Evolutionary conservation across 2,113 vertebrate genomes (phyloP), one percentile per base, ranked within the genome.

Genomic region (Ochotona princeps): DNA sequence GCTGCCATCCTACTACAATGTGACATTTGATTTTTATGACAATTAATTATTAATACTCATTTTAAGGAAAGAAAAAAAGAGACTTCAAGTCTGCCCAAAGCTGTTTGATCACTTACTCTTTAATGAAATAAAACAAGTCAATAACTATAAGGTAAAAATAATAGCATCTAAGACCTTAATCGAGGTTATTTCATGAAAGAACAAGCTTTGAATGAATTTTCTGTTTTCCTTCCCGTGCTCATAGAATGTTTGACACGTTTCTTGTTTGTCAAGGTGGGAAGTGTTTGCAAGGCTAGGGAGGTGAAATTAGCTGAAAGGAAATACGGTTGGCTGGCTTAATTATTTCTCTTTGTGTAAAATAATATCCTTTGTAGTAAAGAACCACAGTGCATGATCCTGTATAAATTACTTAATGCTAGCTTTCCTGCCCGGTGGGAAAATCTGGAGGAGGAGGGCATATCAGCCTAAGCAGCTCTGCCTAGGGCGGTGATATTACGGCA

Each of bases 61-160:
- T 93, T 84, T 74, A 18, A 87, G 30, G 44, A 21, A 26, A 35
- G 9, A 72, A 18, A 25, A 20, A 70, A 44, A 44, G 38, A 60
- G n/a, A 89, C 18, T 5, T 51, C 73, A 87, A 86, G 35, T 90
- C 30, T 79, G 28, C 69, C 70, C 57, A 32, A 80, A 93, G 90
- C 47, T 35, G 57, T 92, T 70, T 87, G 75, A 91, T 92, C 67
- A 95, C 26, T 75, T 85, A 74, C 30, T 94, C 28, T 89, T 44
- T 91, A 93, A 92, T 74, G 38, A 87, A 93, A 95, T 74, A 75
- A 90, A 92, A 86, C 35, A 90, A 87, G 54, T n/a, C 57, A 92
- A 73, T 76, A 86, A 88, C 60, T 86, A 26, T 32, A 75, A 92
- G 66, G 21, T 65, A 83, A 67, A 95, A 94, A 91, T 85, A 89